Evolutionary conservation across 2,797 vertebrate species (phyloP), one percentile per base, ranked within the genome.

Genomic region (Chromis chromis): DNA sequence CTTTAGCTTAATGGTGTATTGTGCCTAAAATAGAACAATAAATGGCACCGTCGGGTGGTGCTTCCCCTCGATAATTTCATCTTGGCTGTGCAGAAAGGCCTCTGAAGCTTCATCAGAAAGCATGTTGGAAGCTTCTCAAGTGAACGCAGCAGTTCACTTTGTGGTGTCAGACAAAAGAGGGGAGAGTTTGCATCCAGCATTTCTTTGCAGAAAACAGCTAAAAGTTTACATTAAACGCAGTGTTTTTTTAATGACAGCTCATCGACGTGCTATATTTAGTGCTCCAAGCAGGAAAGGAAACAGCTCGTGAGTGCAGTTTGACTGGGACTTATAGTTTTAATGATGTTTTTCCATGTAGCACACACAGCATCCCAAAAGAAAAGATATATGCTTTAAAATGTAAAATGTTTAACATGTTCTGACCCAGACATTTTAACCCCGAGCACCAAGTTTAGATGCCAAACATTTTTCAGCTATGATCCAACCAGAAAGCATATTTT

Each of bases 1-100:
- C 86, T 90, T 87, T 88, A 64, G 53, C 64, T 74, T 82, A 77
- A 86, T 78, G 27, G 42, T 65, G 54, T 21, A 87, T 89, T 91
- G 86, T 90, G 52, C 46, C 70, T 69, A 61, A 85, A 90, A 88
- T 85, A 88, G 74, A 63, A 44, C 52, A 61, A 65, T 83, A 77
- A 87, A 79, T 74, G 68, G 57, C 36, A 3, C 22, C 1, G 55
- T 31, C 8, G 27, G 24, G 72, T 56, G 69, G 74, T 74, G 69
- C 78, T 88, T 85, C 69, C 78, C 76, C 33, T 52, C 50, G 74
- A 76, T 86, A 82, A 19, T 76, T 69, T 75, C 57, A 28, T 65
- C 55, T 68, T 53, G 55, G 72, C 85, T 42, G 16, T n/a, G 49
- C 65, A 73, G 36, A 79, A 39, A 69, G 66, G 70, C 55, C 70